These are phyloP conservation scores for Bombus turneri DNA, from an alignment of 1,140 invertebrate species.

Conservation along the genomic window DNA sequence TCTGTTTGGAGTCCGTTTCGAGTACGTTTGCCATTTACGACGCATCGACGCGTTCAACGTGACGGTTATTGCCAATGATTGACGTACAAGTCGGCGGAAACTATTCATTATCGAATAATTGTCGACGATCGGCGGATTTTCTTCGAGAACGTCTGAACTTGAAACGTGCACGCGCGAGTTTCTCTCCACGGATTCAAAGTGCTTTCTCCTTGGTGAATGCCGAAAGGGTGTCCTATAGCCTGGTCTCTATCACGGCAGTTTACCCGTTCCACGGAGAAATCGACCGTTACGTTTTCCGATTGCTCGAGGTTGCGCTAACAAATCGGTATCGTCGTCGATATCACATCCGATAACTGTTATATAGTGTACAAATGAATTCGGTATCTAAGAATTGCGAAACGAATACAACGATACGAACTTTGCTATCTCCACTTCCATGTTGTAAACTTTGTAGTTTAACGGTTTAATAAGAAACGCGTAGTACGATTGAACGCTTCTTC, in stretches of 20 bases:
- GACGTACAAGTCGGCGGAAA: neutral
- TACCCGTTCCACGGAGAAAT: slow-evolving; percentile 4
- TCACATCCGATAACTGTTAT: too few relatives aligned
- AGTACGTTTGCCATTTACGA: slow-evolving; percentile 22
- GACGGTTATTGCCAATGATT: slow-evolving; percentile 32
- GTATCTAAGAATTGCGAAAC: neutral
- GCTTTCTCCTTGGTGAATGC: slow-evolving; percentile 41
- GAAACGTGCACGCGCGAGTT: slow-evolving; percentile 2
- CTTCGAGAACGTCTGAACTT: slow-evolving; percentile 11
- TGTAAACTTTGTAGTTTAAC: neutral
- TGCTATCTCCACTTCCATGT: neutral
- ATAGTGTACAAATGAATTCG: neutral
- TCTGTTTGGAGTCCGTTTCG: neutral
- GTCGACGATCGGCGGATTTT: slow-evolving; percentile 12
- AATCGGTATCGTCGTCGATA: neutral
- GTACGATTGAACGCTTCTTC: neutral
- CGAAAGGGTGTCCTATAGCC: slow-evolving; percentile 17
- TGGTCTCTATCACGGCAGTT: neutral
- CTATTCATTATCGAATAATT: slow-evolving; percentile 18
- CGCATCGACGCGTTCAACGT: slow-evolving; percentile 30
- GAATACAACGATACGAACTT: neutral
- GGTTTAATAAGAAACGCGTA: neutral
- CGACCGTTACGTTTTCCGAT: neutral
- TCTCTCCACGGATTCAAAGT: neutral
- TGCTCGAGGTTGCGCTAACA: neutral